These are phyloP conservation scores for Agrotis segetum DNA, from an alignment of 2,888 invertebrate species.

Conservation along the genomic window DNA sequence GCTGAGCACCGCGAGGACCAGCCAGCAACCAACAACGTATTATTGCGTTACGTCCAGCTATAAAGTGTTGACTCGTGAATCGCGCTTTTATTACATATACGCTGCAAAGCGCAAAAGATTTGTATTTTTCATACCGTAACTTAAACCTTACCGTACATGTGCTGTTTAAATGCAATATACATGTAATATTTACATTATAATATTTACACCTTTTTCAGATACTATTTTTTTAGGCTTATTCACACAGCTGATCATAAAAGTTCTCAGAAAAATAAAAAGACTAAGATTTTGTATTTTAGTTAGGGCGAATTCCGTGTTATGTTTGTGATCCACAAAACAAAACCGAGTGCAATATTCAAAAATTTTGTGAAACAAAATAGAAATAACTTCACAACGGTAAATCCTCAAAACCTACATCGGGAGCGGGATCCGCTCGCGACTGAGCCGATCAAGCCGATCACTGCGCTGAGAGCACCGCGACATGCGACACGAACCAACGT, in stretches of 20 bases:
- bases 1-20: background rate
- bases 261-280: no score
- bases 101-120: slow-evolving; percentile 7
- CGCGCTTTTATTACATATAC: slow-evolving; percentile 17
- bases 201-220: background rate
- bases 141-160: no score
- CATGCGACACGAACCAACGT: background rate
- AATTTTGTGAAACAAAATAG: background rate
- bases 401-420: background rate
- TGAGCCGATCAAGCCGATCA: background rate
- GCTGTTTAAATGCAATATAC: no score
- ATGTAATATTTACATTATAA: background rate
- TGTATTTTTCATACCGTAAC: background rate
- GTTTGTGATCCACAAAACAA: background rate
- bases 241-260: no score
- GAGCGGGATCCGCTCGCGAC: no score
- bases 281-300: no score
- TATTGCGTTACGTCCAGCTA: slow-evolving; percentile 17
- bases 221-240: no score
- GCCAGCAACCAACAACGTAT: background rate
- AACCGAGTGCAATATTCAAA: background rate
- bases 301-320: background rate
- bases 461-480: background rate
- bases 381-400: background rate
- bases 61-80: background rate